These are phyloP conservation scores for Ptilonorhynchus violaceus DNA, from an alignment of 2,113 vertebrate genomes.

Conservation along the genomic window DNA sequence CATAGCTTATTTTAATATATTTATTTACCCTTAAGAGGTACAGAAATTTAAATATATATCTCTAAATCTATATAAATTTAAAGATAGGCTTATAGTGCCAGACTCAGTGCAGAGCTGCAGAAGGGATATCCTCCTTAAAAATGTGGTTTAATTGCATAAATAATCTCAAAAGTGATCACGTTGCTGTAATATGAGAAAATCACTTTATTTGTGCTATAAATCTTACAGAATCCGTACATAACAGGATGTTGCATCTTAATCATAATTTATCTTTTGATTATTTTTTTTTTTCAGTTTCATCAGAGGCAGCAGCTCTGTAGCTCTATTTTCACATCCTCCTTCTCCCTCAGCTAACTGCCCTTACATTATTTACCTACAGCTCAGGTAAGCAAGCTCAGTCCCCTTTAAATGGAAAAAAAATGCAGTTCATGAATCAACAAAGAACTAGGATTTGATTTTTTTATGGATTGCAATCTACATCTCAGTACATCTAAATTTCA, in stretches of 20 bases:
- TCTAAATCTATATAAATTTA: slow-evolving; percentile 56
- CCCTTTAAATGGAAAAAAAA: background rate
- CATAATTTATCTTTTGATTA: background rate
- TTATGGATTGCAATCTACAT: background rate
- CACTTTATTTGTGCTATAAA: background rate
- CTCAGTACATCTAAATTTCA: slow-evolving; percentile 14
- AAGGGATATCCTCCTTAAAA: background rate
- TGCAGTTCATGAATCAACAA: background rate
- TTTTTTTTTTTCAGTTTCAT: background rate
- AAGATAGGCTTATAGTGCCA: slow-evolving; percentile 48
- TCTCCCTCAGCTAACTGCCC: background rate
- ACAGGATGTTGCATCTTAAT: background rate
- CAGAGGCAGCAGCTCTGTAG: background rate
- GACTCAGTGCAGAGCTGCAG: background rate
- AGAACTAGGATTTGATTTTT: background rate
- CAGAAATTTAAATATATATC: slow-evolving; percentile 76
- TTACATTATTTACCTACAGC: slow-evolving; percentile 13
- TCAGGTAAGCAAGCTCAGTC: background rate
- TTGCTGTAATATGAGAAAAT: background rate
- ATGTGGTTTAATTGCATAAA: background rate
- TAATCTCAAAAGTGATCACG: background rate
- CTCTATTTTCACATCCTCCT: background rate
- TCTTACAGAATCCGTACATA: background rate
- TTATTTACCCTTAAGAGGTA: slow-evolving; percentile 91
- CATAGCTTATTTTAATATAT: slow-evolving; percentile 83